A percentile compares a stretch with the other conserved stretches of the same genome.
Conservation (phyloP, 2,888 invertebrate genomes). For the Drosophila anomelani region DNA sequence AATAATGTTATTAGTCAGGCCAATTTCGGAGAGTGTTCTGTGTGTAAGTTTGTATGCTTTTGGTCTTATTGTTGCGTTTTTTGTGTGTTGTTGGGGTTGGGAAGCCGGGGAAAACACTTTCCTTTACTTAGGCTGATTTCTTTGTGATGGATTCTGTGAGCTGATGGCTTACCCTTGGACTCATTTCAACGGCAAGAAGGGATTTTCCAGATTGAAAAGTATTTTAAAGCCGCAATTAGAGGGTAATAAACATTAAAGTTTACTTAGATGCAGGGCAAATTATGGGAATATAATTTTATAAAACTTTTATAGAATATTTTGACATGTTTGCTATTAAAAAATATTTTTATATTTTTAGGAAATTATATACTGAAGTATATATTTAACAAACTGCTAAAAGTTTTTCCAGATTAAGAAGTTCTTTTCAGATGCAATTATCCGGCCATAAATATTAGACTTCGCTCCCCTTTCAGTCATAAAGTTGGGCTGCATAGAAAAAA, state of each 20-base stretch:
- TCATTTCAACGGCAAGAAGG: background rate
- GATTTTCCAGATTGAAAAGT: constrained; percentile 14
- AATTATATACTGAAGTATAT: too few relatives aligned
- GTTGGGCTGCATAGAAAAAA: constrained; percentile 14
- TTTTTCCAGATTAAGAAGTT: background rate
- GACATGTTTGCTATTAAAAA: background rate
- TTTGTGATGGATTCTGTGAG: constrained; percentile 70
- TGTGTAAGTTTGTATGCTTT: constrained; percentile 41
- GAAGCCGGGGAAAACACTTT: constrained; percentile 47
- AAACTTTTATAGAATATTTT: background rate
- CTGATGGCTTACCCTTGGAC: constrained; percentile 23
- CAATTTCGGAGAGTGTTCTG: constrained; percentile 67
- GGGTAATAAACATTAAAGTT: background rate
- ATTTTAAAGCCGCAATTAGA: constrained; percentile 12
- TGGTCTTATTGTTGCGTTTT: constrained; percentile 49
- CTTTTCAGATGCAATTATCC: constrained; percentile 19
- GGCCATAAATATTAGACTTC: constrained; percentile 26
- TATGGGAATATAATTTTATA: background rate
- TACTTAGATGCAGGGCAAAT: background rate
- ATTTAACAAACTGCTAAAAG: too few relatives aligned
- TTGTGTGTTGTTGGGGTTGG: background rate
- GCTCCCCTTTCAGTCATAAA: constrained; percentile 14
- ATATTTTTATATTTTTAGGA: too few relatives aligned
- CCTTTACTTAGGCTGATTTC: constrained; percentile 53
- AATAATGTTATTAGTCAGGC: constrained; percentile 63